Percentiles rank a stretch among this genome's conserved stretches.
phyloP scores from a whole-genome alignment of 1,140 invertebrate genomes.

The Hyphantria cunea region DNA sequence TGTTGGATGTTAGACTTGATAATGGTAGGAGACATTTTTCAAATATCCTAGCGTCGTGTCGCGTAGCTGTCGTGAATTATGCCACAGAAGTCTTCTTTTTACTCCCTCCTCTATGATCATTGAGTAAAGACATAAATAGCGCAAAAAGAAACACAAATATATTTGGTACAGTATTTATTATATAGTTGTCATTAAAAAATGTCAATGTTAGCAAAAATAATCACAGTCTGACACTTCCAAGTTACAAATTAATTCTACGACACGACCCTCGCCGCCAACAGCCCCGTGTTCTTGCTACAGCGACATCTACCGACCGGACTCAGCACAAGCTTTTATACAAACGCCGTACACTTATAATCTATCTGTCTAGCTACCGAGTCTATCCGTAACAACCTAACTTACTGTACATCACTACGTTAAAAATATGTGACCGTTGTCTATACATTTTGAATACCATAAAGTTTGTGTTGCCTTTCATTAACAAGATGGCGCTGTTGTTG shows the following conservation, averaged over 20 bases:
- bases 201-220: slow-evolving; percentile 80
- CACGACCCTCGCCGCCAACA: not conserved
- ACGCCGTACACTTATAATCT: slow-evolving; percentile 28
- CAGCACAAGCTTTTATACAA: slow-evolving; percentile 20
- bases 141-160: slow-evolving; percentile 46
- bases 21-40: no score
- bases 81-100: no score
- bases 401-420: slow-evolving; percentile 52
- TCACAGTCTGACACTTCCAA: slow-evolving; percentile 77
- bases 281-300: slow-evolving; percentile 21
- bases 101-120: no score
- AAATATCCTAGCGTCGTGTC: no score
- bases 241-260: slow-evolving; percentile 32
- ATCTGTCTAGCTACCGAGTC: slow-evolving; percentile 20
- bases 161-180: slow-evolving; percentile 76
- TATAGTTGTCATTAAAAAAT: slow-evolving; percentile 80
- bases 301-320: slow-evolving; percentile 15
- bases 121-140: no score
- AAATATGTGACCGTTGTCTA: slow-evolving; percentile 24
- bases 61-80: no score
- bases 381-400: slow-evolving; percentile 40
- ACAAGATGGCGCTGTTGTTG: slow-evolving; percentile 27
- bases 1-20: no score
- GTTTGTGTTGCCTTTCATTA: slow-evolving; percentile 27
- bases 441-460: slow-evolving; percentile 21